Percentiles rank a stretch among this genome's conserved stretches.
These are phyloP conservation scores for Ophion slaviceki DNA, from an alignment of 2,888 invertebrate genomes.

Conservation along the genomic window DNA sequence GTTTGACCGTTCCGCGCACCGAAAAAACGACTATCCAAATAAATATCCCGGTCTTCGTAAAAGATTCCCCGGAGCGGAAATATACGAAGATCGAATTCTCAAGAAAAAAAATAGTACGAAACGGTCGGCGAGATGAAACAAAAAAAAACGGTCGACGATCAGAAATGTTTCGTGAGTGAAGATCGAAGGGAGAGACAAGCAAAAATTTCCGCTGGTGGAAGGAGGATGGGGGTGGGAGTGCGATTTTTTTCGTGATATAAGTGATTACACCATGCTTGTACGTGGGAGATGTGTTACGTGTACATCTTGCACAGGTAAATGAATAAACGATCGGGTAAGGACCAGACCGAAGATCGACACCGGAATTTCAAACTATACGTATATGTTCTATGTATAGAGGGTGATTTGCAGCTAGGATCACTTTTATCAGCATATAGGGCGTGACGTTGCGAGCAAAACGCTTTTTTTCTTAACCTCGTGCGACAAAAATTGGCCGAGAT, in stretches of 20 bases:
- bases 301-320: slow-evolving; percentile 20
- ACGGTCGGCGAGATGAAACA: too few relatives aligned
- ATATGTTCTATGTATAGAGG: slow-evolving; percentile 9
- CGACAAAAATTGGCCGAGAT: too few relatives aligned
- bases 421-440: too few relatives aligned
- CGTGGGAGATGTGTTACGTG: too few relatives aligned
- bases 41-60: not conserved
- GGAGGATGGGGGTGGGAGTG: too few relatives aligned
- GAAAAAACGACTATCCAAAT: not conserved
- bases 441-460: too few relatives aligned
- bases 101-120: too few relatives aligned
- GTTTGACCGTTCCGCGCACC: too few relatives aligned
- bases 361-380: slow-evolving; percentile 7
- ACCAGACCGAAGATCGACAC: slow-evolving; percentile 70
- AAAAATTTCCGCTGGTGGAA: slow-evolving; percentile 10
- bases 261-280: too few relatives aligned
- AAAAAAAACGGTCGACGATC: too few relatives aligned
- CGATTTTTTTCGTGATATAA: too few relatives aligned
- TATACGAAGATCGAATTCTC: not conserved
- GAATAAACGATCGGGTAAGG: slow-evolving; percentile 68
- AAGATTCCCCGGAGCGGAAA: not conserved
- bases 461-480: too few relatives aligned
- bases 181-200: not conserved
- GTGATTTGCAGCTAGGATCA: slow-evolving; percentile 21
- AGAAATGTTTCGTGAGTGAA: not conserved